Evolutionary conservation across 2,888 invertebrate genomes (phyloP), one percentile per base, ranked within the genome.

Genomic region (Agrotis puta): DNA sequence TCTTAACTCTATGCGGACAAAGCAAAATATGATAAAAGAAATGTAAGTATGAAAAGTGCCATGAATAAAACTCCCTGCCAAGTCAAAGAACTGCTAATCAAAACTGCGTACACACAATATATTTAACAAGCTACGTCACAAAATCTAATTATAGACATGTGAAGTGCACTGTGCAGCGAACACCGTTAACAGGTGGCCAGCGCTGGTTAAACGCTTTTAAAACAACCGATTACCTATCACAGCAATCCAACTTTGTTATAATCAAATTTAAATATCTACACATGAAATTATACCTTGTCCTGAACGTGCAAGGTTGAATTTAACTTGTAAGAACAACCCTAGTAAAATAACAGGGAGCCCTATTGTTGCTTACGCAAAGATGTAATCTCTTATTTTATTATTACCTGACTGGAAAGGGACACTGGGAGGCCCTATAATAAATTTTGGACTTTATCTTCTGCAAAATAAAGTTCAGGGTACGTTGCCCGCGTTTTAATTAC

Each of bases 351-450:
- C 92, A 92, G 89, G 90, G 90, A 92, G 91, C 92, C 92, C 92
- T 93, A 94, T 94, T 94, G 94, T 94, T 93, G 94, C 92, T 94
- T 94, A 94, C 92, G 93, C 92, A 90, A 94, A 94, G 94, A 94
- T 94, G 93, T 94, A 93, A 94, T 94, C 94, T 94, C 93, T 93
- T 93, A 94, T 94, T 94, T 94, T 94, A 94, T 94, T 94, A 93
- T 94, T 93, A 94, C 94, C 93, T 93, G 92, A 88, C 90, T 91
- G 90, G 89, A 93, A 91, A 93, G 92, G 92, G 92, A 90, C 90
- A 82, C 85, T 76, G 81, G 80, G 79, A 70, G 48, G 48, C 64
- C 81, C 63, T 83, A 70, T 48, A 78, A 81, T 78, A 74, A 72
- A 87, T 82, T 78, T 81, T 73, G 11, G 69, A 86, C 88, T 83